These are phyloP conservation scores for Drosophila algonquin DNA, from an alignment of 2,888 invertebrate species.

Conservation along the genomic window DNA sequence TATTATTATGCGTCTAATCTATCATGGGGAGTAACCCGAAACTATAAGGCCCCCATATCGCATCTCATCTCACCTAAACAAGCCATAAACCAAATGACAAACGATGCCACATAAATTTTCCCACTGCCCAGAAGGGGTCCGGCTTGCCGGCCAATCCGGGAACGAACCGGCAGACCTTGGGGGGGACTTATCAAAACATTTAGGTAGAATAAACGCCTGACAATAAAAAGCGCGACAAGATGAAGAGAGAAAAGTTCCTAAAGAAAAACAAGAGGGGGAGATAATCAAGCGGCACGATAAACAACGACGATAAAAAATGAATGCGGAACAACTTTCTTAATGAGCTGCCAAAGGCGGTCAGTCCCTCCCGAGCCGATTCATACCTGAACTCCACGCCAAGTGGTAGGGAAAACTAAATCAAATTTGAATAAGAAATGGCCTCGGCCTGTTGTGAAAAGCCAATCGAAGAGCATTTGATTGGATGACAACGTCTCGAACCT, in stretches of 20 bases:
- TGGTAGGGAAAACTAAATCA: constrained; percentile 61
- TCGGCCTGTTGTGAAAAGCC: constrained; percentile 47
- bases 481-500: constrained; percentile 51
- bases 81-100: constrained; percentile 77
- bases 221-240: constrained; percentile 66
- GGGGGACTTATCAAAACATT: constrained; percentile 73
- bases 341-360: constrained; percentile 75
- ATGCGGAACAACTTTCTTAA: constrained; percentile 77
- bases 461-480: constrained; percentile 63
- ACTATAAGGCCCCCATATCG: constrained; percentile 38
- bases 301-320: constrained; percentile 74
- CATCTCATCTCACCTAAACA: constrained; percentile 57
- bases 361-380: background rate
- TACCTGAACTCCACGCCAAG: background rate
- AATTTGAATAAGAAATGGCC: constrained; percentile 74
- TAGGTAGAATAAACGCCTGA: constrained; percentile 74
- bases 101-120: constrained; percentile 71
- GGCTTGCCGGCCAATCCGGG: background rate
- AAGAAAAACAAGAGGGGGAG: constrained; percentile 24
- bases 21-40: constrained; percentile 6
- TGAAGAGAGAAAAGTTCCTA: constrained; percentile 55
- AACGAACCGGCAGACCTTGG: constrained; percentile 15
- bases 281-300: constrained; percentile 70
- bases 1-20: constrained; percentile 15
- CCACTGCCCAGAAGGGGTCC: constrained; percentile 42